Percentiles rank a stretch among this genome's conserved stretches.
Conservation (phyloP, 2,888 invertebrate species). For the Drosophila lacicola region DNA sequence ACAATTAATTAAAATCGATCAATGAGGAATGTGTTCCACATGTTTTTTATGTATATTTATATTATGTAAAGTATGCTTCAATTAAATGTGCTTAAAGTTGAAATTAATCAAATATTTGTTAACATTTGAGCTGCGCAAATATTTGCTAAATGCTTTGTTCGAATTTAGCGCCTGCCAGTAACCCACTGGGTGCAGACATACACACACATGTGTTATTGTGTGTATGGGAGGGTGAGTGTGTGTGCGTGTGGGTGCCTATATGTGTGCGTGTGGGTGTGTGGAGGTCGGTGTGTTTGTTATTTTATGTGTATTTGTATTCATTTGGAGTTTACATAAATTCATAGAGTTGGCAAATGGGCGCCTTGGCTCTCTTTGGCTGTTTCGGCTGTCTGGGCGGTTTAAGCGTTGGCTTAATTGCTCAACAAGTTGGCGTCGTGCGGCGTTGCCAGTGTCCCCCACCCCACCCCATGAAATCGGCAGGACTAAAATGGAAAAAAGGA, state of each 20-base stretch:
- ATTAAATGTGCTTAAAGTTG: conserved; percentile 11
- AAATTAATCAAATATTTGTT: conserved; percentile 12
- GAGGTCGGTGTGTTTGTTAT: conserved; percentile 7
- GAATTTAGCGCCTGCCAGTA: conserved; percentile 14
- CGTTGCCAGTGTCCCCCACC: conserved; percentile 12
- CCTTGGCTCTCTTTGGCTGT: conserved; percentile 18
- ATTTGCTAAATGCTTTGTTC: conserved; percentile 17
- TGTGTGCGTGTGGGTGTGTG: conserved; percentile 2
- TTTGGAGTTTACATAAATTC: conserved; percentile 58
- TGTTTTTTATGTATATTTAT: neutral
- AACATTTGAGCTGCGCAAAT: conserved; percentile 17
- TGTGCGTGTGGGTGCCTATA: conserved; percentile 5
- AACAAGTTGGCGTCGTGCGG: conserved; percentile 73
- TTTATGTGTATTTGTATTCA: conserved; percentile 34
- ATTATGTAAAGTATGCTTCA: neutral
- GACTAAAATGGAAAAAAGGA: conserved; percentile 4
- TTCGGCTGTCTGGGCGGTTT: conserved; percentile 17
- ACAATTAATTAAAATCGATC: too few species aligned
- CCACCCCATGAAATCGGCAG: neutral
- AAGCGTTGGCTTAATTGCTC: conserved; percentile 71
- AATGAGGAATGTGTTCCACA: neutral
- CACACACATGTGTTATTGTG: neutral
- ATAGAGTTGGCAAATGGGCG: conserved; percentile 44
- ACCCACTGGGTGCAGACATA: conserved; percentile 1
- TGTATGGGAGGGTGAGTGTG: neutral